Base-by-base conservation (phyloP, 2,888 invertebrate species). In the Xylota sylvarum region DNA sequence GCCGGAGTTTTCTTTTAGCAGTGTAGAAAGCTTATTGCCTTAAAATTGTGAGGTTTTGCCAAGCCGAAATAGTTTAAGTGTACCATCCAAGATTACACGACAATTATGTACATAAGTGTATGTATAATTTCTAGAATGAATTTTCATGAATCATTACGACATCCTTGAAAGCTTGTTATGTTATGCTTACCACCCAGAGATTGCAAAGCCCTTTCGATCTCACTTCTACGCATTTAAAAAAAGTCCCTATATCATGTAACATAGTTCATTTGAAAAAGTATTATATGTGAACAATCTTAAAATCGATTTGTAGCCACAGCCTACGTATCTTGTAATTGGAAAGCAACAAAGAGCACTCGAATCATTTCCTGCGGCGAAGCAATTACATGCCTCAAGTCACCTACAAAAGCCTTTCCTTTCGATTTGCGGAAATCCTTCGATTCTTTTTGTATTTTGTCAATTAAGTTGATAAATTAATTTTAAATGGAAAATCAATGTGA, bases 401-500 rank as follows among this genome's bases (percentile, higher is more conserved):
- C 52, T 43, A 14, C 32, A 55, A 55, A 64, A 55, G 52, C 27
- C 37, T 60, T 60, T 17, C 14, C 17, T 50, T 52, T 64, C 7
- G 27, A 17, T 62, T 73, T 37, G 14, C 17, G 27, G 50, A 62
- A 67, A 37, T 52, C 30, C 64, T 48, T 65, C 17, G 19, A 10
- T 46, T 17, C 12, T 35, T 19, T 40, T 17, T 32, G 43, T 10
- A 52, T 12, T 30, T 40, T 14, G 60, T 46, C 35, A 50, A 62
- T 50, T 52, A 60, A 37, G 27, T 55, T 73, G 60, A 73, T 73
- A 74, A 74, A 74, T 74, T 55, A 64, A 73, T 55, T 46, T 55
- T 52, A 64, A 62, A 74, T 55, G n/a, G 55, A 32, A 32, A 64
- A 52, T 74, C 64, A 32, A 64, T 64, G 64, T 4, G 43, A 19